Base-by-base conservation (phyloP, 1,140 invertebrate species). In the Argopecten irradians region DNA sequence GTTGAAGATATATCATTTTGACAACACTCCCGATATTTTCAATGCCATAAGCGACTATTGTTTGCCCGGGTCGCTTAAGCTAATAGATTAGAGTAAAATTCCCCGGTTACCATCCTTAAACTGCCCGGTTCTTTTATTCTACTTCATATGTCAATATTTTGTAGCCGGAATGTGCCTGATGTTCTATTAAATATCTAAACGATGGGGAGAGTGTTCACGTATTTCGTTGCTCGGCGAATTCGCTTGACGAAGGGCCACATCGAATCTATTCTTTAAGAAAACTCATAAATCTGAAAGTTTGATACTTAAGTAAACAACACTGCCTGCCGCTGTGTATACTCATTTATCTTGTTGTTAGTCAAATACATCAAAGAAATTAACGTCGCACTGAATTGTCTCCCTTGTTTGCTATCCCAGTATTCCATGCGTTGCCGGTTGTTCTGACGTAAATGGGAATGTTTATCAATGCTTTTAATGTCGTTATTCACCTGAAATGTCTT, bases 71-170 rank as follows among this genome's bases (percentile, higher is more conserved):
- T 28, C 55, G 55, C 55, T 71, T 71, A 71, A 71, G 55, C 55
- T 71, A 71, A 71, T 71, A 71, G 55, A 71, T 71, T 71, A 71
- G 55, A 71, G 55, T 71, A n/a, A 71, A 71, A 71, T 71, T 28
- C 55, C 28, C n/a, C 1, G 55, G 55, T 71, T 71, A n/a, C 16
- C 55, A 71, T 71, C 55, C 55, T 71, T 71, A 28, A n/a, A 11
- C 55, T 5, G 28, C 13, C 2, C 22, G 55, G 55, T 71, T 71
- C 55, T 71, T 71, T 71, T 71, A 71, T 71, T 71, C 28, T 28
- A 8, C 55, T 22, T 71, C 55, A 71, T 28, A 71, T 71, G 55
- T 71, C 55, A 71, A 71, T 71, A 71, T 71, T 71, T 71, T 71
- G 55, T 71, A 71, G 55, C 55, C 16, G 55, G 55, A 71, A 71